A percentile compares a stretch with the other conserved stretches of the same genome.
These are phyloP conservation scores for Cotesia typhae DNA, from an alignment of 1,140 invertebrate genomes.

Conservation along the genomic window DNA sequence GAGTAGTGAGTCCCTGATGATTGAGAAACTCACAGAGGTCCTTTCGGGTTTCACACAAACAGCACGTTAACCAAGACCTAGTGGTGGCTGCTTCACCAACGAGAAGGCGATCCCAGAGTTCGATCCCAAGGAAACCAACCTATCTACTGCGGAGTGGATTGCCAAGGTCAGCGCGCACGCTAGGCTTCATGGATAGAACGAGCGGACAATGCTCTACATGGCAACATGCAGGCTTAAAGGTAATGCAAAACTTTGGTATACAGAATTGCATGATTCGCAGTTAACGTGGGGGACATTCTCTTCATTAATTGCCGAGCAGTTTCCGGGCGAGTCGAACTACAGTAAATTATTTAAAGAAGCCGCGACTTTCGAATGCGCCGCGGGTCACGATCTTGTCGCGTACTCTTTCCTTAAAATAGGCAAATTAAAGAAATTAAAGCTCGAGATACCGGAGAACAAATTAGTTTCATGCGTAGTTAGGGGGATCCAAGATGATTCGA, in stretches of 20 bases:
- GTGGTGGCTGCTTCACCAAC: too few species aligned
- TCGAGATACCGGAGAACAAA: conserved; percentile 30
- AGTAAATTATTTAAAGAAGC: conserved; percentile 23
- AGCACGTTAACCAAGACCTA: too few species aligned
- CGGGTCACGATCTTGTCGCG: conserved; percentile 2
- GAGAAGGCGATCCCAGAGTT: too few species aligned
- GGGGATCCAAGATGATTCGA: conserved; percentile 16
- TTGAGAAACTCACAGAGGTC: too few species aligned
- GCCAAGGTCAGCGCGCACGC: background rate
- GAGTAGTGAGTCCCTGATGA: too few species aligned
- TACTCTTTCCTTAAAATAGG: conserved; percentile 28
- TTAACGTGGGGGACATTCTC: conserved; percentile 21
- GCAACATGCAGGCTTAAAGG: conserved; percentile 24
- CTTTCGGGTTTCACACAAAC: too few species aligned
- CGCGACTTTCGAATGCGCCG: background rate
- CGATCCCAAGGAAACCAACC: too few species aligned
- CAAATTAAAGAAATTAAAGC: conserved; percentile 15
- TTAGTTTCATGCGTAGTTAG: conserved; percentile 21
- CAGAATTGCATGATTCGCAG: conserved; percentile 20
- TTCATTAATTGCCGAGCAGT: conserved; percentile 9
- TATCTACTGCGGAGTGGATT: too few species aligned
- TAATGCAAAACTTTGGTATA: conserved; percentile 27
- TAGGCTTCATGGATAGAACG: conserved; percentile 28
- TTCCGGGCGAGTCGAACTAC: conserved; percentile 25
- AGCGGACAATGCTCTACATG: conserved; percentile 21